These are phyloP conservation scores for Diplogasteroides magnus DNA, from an alignment of 1,140 invertebrate genomes.

Conservation along the genomic window DNA sequence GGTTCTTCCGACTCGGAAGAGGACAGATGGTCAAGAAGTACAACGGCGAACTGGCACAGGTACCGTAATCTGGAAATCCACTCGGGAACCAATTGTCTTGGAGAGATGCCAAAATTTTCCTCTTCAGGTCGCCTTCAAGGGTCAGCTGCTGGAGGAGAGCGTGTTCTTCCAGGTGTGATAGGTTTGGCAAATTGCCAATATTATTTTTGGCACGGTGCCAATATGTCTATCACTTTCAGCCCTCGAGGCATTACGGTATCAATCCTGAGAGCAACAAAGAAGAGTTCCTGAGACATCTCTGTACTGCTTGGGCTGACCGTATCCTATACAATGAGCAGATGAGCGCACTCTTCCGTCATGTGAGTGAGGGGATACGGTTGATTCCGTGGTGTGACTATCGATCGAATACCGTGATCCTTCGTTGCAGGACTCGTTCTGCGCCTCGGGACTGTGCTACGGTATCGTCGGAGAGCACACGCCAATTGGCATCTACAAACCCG, in stretches of 20 bases:
- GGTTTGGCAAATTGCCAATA: too few relatives aligned
- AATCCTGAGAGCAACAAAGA: slow-evolving; percentile 16
- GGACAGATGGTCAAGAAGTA: slow-evolving; percentile 30
- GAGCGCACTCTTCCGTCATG: slow-evolving; percentile 27
- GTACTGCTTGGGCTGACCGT: slow-evolving; percentile 26
- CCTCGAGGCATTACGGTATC: slow-evolving; percentile 25
- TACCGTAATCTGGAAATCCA: too few relatives aligned
- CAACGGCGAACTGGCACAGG: slow-evolving; percentile 24
- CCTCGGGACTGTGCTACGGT: slow-evolving; percentile 24
- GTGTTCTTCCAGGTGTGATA: slow-evolving; percentile 26
- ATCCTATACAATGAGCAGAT: slow-evolving; percentile 25
- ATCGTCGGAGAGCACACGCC: slow-evolving; percentile 16
- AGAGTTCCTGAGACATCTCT: slow-evolving; percentile 26
- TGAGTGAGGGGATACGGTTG: too few relatives aligned
- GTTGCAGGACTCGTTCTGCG: slow-evolving; percentile 21
- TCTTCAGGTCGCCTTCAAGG: slow-evolving; percentile 16
- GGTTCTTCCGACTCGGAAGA: slow-evolving; percentile 31
- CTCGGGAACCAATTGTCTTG: too few relatives aligned
- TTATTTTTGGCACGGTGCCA: too few relatives aligned
- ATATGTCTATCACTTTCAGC: too few relatives aligned
- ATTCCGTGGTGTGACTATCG: too few relatives aligned
- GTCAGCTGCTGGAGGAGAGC: slow-evolving; percentile 18
- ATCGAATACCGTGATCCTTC: background rate
- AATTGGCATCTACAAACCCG: slow-evolving; percentile 21
- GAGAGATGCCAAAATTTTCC: too few relatives aligned